Evolutionary conservation across 1,140 invertebrate genomes (phyloP).

Genomic region (Chionoecetes opilio): DNA sequence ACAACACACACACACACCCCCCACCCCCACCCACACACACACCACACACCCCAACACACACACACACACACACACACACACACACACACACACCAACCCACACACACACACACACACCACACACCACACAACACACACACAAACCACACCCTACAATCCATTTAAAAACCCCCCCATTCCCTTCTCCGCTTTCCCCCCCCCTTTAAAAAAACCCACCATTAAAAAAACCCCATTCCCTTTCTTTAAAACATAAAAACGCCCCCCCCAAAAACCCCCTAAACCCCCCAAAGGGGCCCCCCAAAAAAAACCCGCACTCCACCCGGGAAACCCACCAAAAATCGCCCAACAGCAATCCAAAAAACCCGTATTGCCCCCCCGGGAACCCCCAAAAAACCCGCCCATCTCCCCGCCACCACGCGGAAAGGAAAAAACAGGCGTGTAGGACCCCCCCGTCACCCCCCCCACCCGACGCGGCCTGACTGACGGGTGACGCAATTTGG

Average conservation of each 20-base stretch:
- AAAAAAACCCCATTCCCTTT: too few relatives aligned
- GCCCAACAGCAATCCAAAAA: too few relatives aligned
- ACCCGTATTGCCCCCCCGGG: not conserved
- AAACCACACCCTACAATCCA: constrained; percentile 33
- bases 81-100: constrained; percentile 58
- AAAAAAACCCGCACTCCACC: not conserved
- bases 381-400: too few relatives aligned
- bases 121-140: constrained; percentile 57
- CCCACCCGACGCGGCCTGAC: not conserved
- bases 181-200: not conserved
- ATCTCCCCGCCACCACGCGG: not conserved
- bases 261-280: not conserved
- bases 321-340: not conserved
- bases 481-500: not conserved
- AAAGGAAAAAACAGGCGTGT: not conserved
- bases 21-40: not conserved
- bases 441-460: not conserved
- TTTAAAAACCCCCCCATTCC: not conserved
- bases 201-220: too few relatives aligned
- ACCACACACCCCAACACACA: not conserved
- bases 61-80: constrained; percentile 36
- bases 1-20: not conserved
- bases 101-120: constrained; percentile 61
- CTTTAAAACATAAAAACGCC: not conserved
- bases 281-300: not conserved